phyloP scores from a whole-genome alignment of 2,888 invertebrate genomes.

The Thysanoteuthis rhombus region DNA sequence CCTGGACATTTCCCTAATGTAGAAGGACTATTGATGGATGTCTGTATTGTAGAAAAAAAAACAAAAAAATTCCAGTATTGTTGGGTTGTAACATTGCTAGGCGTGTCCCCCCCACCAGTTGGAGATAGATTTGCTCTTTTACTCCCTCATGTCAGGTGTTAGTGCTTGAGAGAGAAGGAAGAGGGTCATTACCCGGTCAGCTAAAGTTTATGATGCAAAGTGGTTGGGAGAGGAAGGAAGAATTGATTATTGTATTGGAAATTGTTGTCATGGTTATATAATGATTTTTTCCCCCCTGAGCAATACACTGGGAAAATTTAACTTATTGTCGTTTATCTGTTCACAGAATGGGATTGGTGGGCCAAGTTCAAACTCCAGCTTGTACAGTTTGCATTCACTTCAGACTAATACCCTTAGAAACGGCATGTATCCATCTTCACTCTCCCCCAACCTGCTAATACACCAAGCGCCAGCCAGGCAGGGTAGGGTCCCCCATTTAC shows the following conservation, averaged over 20 bases:
- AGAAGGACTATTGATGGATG: neutral
- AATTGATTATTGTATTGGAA: neutral
- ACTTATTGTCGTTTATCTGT: neutral
- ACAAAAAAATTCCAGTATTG: neutral
- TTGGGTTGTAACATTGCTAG: neutral
- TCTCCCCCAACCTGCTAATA: too few species aligned
- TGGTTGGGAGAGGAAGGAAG: neutral
- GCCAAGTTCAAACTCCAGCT: too few species aligned
- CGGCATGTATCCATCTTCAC: too few species aligned
- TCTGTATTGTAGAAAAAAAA: neutral
- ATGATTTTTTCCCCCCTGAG: neutral
- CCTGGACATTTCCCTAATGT: neutral
- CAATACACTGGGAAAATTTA: neutral
- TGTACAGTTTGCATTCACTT: too few species aligned
- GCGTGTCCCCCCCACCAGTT: neutral
- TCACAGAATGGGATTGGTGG: too few species aligned
- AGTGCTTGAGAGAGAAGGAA: neutral
- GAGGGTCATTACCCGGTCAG: neutral
- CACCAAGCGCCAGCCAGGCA: too few species aligned
- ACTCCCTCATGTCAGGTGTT: neutral
- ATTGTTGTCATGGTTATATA: neutral
- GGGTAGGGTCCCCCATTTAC: too few species aligned
- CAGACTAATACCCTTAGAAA: too few species aligned
- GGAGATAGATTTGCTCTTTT: neutral
- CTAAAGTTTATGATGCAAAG: constrained; percentile 12